Evolutionary conservation across 2,888 invertebrate genomes (phyloP).

Genomic region (Ichneumoninae sp.): DNA sequence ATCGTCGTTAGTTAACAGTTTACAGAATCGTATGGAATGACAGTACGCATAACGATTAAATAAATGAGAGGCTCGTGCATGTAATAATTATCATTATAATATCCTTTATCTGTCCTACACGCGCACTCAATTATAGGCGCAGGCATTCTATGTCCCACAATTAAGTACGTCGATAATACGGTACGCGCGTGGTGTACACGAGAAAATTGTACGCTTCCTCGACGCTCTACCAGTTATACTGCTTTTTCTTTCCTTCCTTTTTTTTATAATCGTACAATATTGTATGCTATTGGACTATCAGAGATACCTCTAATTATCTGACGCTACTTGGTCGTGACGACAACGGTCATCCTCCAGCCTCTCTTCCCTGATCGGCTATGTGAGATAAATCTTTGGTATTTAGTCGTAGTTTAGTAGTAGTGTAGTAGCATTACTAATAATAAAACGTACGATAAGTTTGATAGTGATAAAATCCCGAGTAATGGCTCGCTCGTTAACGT

Average conservation of each 20-base stretch:
- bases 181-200: background rate
- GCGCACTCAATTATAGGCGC: conserved; percentile 39
- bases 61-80: conserved; percentile 23
- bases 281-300: conserved; percentile 62
- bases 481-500: conserved; percentile 53
- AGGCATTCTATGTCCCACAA: conserved; percentile 49
- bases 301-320: conserved; percentile 62
- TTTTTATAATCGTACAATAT: conserved; percentile 61
- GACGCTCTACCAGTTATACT: conserved; percentile 14
- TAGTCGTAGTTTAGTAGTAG: conserved; percentile 71
- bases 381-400: conserved; percentile 55
- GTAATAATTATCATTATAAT: conserved; percentile 55
- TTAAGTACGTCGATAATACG: conserved; percentile 36
- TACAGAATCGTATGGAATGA: background rate
- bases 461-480: conserved; percentile 63
- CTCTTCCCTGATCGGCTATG: conserved; percentile 49
- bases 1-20: background rate
- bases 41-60: conserved; percentile 8
- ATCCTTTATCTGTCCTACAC: conserved; percentile 53
- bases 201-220: conserved; percentile 10
- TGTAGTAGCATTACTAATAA: conserved; percentile 49
- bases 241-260: conserved; percentile 34
- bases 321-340: conserved; percentile 71
- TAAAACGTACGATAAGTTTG: conserved; percentile 57
- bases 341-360: conserved; percentile 69